phyloP scores from a whole-genome alignment of 2,888 invertebrate genomes.

The Leptopilina drosophilae region DNA sequence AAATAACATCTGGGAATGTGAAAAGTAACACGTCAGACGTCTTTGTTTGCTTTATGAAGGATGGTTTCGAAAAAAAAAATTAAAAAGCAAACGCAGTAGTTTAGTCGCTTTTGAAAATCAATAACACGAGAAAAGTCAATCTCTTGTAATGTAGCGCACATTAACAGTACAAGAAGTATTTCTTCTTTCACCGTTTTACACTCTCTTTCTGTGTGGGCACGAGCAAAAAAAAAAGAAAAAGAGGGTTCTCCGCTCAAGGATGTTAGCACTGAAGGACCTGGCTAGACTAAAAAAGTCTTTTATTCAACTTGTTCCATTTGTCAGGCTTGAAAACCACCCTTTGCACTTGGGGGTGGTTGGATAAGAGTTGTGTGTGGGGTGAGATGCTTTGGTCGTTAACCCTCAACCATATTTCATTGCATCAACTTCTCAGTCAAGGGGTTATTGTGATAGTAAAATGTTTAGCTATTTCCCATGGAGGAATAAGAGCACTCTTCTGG shows the following conservation, averaged over 20 bases:
- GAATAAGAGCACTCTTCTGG: neutral
- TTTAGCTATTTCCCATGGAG: neutral
- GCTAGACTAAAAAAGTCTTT: slow-evolving; percentile 38
- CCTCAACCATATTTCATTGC: slow-evolving; percentile 27
- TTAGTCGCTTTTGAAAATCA: too few species aligned
- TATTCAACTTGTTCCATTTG: slow-evolving; percentile 39
- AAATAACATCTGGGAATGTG: neutral
- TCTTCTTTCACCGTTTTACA: neutral
- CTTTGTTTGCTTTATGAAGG: neutral
- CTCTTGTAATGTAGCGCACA: neutral
- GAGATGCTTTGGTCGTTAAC: slow-evolving; percentile 35
- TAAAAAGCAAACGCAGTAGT: neutral
- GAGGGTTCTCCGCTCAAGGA: slow-evolving; percentile 35
- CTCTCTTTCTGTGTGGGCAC: neutral
- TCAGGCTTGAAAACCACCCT: slow-evolving; percentile 26
- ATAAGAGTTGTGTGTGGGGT: neutral
- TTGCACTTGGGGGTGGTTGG: slow-evolving; percentile 7
- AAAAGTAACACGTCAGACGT: neutral
- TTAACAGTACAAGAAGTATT: neutral
- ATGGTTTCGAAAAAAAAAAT: neutral
- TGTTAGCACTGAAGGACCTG: slow-evolving; percentile 36
- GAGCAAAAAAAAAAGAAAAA: neutral
- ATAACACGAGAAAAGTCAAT: neutral
- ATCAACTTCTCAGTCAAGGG: slow-evolving; percentile 7
- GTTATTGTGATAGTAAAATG: slow-evolving; percentile 4